Evolutionary conservation across 2,888 invertebrate species (phyloP), one percentile per base, ranked within the genome.

Genomic region (Eupithecia dodoneata): DNA sequence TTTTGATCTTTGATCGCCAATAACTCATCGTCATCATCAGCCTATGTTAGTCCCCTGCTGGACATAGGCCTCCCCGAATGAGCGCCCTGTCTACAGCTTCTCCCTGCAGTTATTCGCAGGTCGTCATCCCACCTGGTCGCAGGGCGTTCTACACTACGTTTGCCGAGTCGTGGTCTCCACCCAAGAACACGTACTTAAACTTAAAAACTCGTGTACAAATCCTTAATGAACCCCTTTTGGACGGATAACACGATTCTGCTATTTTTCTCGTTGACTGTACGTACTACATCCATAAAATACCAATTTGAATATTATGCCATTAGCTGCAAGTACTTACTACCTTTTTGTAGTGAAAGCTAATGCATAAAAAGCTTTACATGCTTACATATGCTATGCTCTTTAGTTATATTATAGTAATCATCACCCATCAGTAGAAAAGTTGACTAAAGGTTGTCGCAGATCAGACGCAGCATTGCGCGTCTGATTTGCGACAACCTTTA

Each of bases 401-500:
- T 70, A 70, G 69, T 47, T 69, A 70, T 30, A 70, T 47, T 69
- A 70, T 30, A 70, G 70, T 70, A 70, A 70, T 70, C 18, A 45
- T n/a, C 47, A 13, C 12, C 18, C 47, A 47, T 70, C 42, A 6
- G 15, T 49, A 69, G 41, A n/a, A 69, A 45, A 69, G 42, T 69
- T 7, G 69, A 6, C 10, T 69, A 52, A 52, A 30, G 30, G 30
- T 30, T 30, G 30, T 30, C 1, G 30, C 1, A 30, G 30, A 30
- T 30, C 30, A 30, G 30, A 30, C 30, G 30, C 30, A 30, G 30
- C 30, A 30, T 30, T 30, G 30, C 30, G 30, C 30, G 30, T 30
- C 30, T 30, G 30, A 30, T 30, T 30, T 30, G 30, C 30, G 30
- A 30, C 30, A 30, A 30, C 30, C 30, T 30, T 30, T 30, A 30